Evolutionary conservation across 2,888 invertebrate genomes (phyloP).

Genomic region (Orthonevra nobilis): DNA sequence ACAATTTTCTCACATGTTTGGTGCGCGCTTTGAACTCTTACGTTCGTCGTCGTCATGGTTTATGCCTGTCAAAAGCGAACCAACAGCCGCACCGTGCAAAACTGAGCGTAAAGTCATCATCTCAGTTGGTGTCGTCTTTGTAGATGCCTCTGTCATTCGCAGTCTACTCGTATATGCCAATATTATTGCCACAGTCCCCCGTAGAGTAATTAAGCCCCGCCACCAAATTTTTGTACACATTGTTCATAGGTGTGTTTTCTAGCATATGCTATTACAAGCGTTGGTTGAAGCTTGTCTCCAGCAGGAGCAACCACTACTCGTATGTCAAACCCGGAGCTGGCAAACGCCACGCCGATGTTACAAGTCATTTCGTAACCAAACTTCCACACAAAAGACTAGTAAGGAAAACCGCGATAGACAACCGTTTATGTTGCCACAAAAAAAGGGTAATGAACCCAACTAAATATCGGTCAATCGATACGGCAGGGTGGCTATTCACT

Average conservation of each 20-base stretch:
- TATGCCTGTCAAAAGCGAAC: slow-evolving; percentile 17
- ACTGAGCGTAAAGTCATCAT: slow-evolving; percentile 40
- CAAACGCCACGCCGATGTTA: too few species aligned
- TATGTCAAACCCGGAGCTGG: too few species aligned
- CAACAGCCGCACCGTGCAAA: background rate
- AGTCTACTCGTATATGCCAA: slow-evolving; percentile 35
- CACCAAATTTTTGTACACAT: too few species aligned
- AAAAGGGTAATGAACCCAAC: slow-evolving; percentile 57
- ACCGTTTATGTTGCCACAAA: too few species aligned
- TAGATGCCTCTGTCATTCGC: slow-evolving; percentile 24
- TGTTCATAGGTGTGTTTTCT: too few species aligned
- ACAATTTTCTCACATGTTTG: slow-evolving; percentile 62
- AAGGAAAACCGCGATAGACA: too few species aligned
- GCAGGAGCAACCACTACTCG: slow-evolving; percentile 23
- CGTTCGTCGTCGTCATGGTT: too few species aligned
- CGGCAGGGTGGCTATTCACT: slow-evolving; percentile 19
- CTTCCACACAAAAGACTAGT: background rate
- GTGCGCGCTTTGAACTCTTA: slow-evolving; percentile 37
- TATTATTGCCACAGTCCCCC: slow-evolving; percentile 42
- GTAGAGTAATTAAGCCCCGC: slow-evolving; percentile 59
- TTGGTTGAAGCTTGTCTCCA: too few species aligned
- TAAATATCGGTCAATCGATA: slow-evolving; percentile 55
- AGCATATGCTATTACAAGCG: slow-evolving; percentile 28
- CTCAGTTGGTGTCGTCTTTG: slow-evolving; percentile 27
- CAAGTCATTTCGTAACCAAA: background rate